Evolutionary conservation across 2,888 invertebrate genomes (phyloP), one percentile per base, ranked within the genome.

Genomic region (Coelinius sp.): DNA sequence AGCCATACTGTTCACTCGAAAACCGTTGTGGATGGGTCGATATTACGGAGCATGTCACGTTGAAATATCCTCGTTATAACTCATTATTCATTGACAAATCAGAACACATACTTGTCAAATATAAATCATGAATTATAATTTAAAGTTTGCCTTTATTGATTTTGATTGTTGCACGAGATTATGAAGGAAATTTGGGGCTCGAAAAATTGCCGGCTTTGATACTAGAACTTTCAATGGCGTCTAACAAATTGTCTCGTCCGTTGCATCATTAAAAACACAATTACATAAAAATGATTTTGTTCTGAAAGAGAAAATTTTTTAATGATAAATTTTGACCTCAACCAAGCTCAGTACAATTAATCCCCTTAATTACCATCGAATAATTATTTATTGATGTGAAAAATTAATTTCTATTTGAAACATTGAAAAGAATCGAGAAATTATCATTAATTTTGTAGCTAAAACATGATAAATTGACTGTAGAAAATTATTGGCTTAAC

Each of bases 11-110:
- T 24, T 14, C 24, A 5, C 69, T 63, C 70, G 52, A 12, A 10
- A 22, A 53, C 10, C 59, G 41, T 27, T n/a, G 64, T 25, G 52
- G 64, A 64, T 59, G 52, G 59, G 31, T 71, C 70, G 70, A 71
- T 71, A 71, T 14, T 53, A 8, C 46, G 10, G 56, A 71, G 65
- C 46, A 56, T 66, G 53, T 71, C 59, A 66, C 20, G 59, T 59
- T 56, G 17, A 17, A 63, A n/a, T 59, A 17, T 6, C 22, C 7
- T 7, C 24, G 7, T 10, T 38, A 24, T 38, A 63, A 10, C 63
- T 6, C 14, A n/a, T 41, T n/a, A 56, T 27, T 56, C 14, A 0
- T 24, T n/a, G n/a, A 41, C 12, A 5, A 10, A 3, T 41, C n/a
- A 12, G n/a, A 6, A 6, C n/a, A 41, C 4, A n/a, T n/a, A 41